These are phyloP conservation scores for Lissocephala sabroskyi DNA, from an alignment of 2,888 invertebrate species.

Conservation along the genomic window DNA sequence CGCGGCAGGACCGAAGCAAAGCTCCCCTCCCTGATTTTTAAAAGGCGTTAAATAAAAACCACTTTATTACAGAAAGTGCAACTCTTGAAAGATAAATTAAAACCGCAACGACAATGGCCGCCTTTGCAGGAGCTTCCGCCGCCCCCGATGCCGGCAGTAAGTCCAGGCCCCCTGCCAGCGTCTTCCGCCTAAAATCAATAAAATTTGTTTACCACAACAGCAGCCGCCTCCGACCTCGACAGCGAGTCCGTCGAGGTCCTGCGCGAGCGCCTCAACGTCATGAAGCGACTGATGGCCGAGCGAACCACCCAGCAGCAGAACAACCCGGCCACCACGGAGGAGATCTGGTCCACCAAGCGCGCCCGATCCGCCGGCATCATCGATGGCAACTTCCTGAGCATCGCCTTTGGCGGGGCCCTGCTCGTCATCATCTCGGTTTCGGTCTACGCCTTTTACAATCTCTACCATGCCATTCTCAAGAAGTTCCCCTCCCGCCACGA, in stretches of 20 bases:
- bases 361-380: constrained; percentile 77
- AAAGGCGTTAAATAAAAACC: too few relatives aligned
- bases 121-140: constrained; percentile 15
- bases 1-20: too few relatives aligned
- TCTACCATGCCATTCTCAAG: constrained; percentile 85
- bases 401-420: constrained; percentile 86
- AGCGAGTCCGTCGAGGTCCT: constrained; percentile 86
- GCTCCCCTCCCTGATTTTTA: too few relatives aligned
- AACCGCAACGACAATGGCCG: constrained; percentile 13
- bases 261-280: constrained; percentile 82
- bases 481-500: constrained; percentile 87
- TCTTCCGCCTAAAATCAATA: constrained; percentile 4
- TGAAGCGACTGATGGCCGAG: constrained; percentile 88
- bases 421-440: constrained; percentile 86
- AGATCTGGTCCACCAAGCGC: constrained; percentile 69
- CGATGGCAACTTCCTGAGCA: constrained; percentile 83
- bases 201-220: neutral
- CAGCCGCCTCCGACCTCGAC: constrained; percentile 70
- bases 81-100: too few relatives aligned
- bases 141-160: constrained; percentile 25
- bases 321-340: constrained; percentile 68
- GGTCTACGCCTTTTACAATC: constrained; percentile 87
- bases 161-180: neutral
- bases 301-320: constrained; percentile 74
- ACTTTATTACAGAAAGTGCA: too few relatives aligned